These are phyloP conservation scores for Styela plicata DNA, from an alignment of 23 tunicate genomes.

Conservation along the genomic window DNA sequence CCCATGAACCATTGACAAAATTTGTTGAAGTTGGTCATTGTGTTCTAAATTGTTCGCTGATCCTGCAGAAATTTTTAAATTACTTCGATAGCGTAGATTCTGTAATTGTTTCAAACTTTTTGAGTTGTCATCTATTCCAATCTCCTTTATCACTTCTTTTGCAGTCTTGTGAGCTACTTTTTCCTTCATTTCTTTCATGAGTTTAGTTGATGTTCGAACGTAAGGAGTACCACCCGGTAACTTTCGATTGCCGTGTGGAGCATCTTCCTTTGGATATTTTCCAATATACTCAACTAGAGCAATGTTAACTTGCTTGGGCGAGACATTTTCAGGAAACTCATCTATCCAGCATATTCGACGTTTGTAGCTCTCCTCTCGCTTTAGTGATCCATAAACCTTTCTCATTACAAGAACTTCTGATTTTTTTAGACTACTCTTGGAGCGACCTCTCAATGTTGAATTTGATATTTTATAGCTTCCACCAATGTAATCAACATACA, in stretches of 20 bases:
- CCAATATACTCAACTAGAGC: conserved; percentile 13
- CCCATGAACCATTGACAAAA: conserved; percentile 7
- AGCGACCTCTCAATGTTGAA: background rate
- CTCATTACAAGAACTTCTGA: background rate
- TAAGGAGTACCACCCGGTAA: background rate
- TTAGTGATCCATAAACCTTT: background rate
- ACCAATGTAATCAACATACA: background rate
- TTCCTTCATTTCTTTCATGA: conserved; percentile 13
- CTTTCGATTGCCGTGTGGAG: conserved; percentile 4
- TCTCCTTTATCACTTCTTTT: background rate
- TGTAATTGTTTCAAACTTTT: background rate
- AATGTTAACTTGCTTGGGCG: background rate
- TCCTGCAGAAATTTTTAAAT: conserved; percentile 1
- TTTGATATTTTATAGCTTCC: conserved; percentile 7
- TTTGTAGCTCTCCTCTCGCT: conserved; percentile 1
- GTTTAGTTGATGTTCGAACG: conserved; percentile 1
- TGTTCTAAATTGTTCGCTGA: background rate
- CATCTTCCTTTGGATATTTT: conserved; percentile 7
- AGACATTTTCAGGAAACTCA: background rate
- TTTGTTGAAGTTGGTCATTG: background rate
- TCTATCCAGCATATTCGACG: conserved; percentile 23
- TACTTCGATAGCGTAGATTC: conserved; percentile 13
- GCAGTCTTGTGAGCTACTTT: conserved; percentile 2
- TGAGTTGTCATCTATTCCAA: background rate
- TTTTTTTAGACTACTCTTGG: background rate